Percentiles rank a stretch among this genome's conserved stretches.
These are phyloP conservation scores for Chloebia gouldiae DNA, from an alignment of 2,113 vertebrate genomes.

Conservation along the genomic window DNA sequence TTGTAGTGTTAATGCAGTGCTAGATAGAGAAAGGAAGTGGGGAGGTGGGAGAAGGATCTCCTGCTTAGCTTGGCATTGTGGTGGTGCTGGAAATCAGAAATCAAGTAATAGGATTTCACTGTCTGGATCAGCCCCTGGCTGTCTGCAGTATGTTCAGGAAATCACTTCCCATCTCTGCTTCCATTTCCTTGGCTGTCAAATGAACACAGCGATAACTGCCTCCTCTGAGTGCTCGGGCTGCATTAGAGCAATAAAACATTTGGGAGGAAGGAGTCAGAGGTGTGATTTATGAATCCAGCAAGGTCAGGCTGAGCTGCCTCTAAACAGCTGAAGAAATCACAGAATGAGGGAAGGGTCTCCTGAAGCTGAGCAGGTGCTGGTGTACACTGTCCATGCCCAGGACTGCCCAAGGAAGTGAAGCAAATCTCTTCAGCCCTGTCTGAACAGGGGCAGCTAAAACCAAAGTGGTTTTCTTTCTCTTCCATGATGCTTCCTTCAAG, in stretches of 20 bases:
- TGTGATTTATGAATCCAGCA: background rate
- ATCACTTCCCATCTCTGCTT: conserved; percentile 11
- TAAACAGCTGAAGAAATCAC: background rate
- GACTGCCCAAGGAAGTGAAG: background rate
- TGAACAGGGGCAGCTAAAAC: background rate
- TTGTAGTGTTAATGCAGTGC: background rate
- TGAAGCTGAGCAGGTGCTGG: accelerated
- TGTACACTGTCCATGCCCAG: accelerated
- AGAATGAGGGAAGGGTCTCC: background rate
- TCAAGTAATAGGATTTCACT: background rate
- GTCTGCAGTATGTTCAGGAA: conserved; percentile 1
- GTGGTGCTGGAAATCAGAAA: background rate
- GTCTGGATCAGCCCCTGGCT: background rate
- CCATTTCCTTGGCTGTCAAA: conserved; percentile 43
- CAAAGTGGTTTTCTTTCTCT: background rate
- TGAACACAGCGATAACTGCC: background rate
- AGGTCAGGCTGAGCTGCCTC: background rate
- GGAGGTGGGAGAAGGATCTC: background rate
- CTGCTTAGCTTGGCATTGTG: background rate
- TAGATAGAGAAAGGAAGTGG: background rate
- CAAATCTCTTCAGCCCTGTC: background rate
- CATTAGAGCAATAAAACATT: background rate
- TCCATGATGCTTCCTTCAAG: background rate
- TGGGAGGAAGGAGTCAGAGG: background rate
- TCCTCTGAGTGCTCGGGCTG: background rate